Conservation (phyloP, 2,113 vertebrate genomes). For the Phyllostomus hastatus region DNA sequence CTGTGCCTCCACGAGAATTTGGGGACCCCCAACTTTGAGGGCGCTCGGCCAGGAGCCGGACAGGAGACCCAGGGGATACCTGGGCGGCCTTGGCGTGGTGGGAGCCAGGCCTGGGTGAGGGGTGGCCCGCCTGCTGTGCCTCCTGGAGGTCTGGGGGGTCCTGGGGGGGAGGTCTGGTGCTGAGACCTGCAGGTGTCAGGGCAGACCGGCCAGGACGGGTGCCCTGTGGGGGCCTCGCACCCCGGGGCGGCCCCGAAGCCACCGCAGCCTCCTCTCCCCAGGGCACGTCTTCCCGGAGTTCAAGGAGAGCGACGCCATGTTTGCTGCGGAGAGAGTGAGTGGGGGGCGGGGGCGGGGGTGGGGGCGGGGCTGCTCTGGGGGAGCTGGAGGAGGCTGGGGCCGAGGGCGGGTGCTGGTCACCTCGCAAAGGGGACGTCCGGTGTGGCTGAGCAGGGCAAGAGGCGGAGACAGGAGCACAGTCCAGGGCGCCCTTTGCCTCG, state of each 20-base stretch:
- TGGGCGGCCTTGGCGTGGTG: rapidly evolving
- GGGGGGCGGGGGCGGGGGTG: rapidly evolving
- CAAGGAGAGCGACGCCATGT: constrained; percentile 99
- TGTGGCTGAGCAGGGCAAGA: rapidly evolving
- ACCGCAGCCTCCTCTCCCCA: neutral
- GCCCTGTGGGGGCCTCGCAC: neutral
- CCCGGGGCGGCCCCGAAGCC: rapidly evolving
- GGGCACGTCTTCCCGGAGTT: constrained; percentile 97
- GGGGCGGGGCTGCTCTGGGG: neutral
- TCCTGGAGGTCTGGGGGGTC: neutral
- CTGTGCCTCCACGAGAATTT: neutral
- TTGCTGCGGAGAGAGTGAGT: constrained; percentile 95
- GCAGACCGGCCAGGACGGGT: neutral
- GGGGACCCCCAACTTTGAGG: neutral
- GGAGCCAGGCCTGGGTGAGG: neutral
- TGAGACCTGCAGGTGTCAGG: neutral
- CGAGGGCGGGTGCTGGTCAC: no score
- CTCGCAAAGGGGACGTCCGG: rapidly evolving
- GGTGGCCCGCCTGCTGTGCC: no score
- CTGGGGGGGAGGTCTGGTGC: no score
- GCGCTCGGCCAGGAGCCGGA: neutral
- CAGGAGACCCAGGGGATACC: neutral
- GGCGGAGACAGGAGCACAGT: rapidly evolving
- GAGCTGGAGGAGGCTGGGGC: neutral
- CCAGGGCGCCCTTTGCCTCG: rapidly evolving